A percentile compares a stretch with the other conserved stretches of the same genome.
These are phyloP conservation scores for Myodes glareolus DNA, from an alignment of 2,113 vertebrate species.

Conservation along the genomic window DNA sequence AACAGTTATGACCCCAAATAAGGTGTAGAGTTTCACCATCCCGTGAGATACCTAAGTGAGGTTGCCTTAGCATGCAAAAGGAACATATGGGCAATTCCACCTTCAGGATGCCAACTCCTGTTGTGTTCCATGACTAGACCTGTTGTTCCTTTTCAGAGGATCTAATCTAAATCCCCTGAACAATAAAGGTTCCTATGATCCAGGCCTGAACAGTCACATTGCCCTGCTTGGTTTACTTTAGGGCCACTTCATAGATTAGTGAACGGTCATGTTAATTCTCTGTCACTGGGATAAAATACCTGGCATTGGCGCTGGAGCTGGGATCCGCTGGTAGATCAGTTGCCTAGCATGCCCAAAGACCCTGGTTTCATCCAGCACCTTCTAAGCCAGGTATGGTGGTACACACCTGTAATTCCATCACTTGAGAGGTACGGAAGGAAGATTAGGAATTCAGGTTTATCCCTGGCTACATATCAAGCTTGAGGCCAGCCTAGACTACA, in stretches of 20 bases:
- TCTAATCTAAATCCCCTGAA: not conserved
- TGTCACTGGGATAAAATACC: not conserved
- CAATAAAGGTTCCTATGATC: not conserved
- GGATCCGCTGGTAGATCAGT: not conserved
- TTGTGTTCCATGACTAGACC: not conserved
- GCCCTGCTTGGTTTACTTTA: not conserved
- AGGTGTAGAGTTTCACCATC: not conserved
- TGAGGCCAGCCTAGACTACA: not conserved
- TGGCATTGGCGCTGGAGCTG: too few species aligned
- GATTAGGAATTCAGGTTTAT: not conserved
- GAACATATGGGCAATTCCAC: not conserved
- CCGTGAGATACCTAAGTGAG: not conserved
- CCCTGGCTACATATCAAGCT: not conserved
- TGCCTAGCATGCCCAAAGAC: not conserved
- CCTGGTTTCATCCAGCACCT: not conserved
- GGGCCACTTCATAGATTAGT: not conserved
- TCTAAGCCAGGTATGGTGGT: too few species aligned
- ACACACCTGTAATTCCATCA: not conserved
- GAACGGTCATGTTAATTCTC: not conserved
- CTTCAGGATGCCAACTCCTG: not conserved
- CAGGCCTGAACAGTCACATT: not conserved
- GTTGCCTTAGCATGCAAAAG: not conserved
- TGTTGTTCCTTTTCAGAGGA: not conserved
- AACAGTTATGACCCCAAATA: not conserved
- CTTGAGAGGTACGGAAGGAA: not conserved